Evolutionary conservation across 2,113 vertebrate genomes (phyloP).

Genomic region (Diglossa brunneiventris): DNA sequence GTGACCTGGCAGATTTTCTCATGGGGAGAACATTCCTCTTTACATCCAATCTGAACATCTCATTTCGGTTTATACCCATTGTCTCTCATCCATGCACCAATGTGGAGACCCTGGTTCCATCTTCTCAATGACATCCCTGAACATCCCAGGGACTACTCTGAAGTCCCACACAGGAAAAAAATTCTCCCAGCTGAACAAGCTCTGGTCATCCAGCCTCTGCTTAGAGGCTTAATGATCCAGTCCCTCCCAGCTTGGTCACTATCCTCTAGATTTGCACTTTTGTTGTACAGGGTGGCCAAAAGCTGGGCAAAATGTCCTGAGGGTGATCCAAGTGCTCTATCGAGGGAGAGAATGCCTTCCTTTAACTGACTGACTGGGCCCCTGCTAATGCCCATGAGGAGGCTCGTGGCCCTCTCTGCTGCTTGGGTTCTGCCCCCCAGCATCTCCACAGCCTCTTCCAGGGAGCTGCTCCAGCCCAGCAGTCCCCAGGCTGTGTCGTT

Average conservation of each 20-base stretch:
- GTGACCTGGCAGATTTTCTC: not conserved
- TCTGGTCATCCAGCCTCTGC: not conserved
- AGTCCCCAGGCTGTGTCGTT: accelerated
- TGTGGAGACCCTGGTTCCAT: not conserved
- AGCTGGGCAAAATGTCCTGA: not conserved
- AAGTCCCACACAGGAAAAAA: not conserved
- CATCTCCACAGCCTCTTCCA: not conserved
- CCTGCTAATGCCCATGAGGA: not conserved
- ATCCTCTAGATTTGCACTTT: not conserved
- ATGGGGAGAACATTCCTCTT: not conserved
- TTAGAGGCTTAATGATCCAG: not conserved
- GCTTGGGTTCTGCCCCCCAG: not conserved
- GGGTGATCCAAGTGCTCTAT: not conserved
- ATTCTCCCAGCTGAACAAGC: not conserved
- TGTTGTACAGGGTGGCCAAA: not conserved
- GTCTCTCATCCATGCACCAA: not conserved
- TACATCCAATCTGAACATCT: not conserved
- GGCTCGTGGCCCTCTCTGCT: too few species aligned
- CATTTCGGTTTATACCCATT: not conserved
- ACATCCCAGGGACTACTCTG: not conserved
- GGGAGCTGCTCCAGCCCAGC: not conserved
- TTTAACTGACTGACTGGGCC: not conserved
- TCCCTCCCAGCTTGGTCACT: not conserved
- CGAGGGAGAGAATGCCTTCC: not conserved
- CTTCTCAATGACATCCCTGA: not conserved